Conservation (phyloP, 2,888 invertebrate genomes). For the Eilema caniola region DNA sequence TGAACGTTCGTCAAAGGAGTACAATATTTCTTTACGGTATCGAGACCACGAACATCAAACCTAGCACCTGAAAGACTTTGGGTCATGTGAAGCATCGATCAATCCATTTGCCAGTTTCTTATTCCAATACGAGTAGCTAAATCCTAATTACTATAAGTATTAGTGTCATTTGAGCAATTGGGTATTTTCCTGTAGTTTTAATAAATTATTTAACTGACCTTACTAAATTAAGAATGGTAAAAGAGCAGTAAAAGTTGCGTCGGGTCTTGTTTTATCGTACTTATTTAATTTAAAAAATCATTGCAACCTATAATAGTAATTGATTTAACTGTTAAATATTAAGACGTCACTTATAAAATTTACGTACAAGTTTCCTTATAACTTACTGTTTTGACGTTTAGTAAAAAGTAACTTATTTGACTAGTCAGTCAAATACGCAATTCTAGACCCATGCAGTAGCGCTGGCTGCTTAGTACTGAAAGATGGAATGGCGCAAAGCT, state of each 20-base stretch:
- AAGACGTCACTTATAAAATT: too few relatives aligned
- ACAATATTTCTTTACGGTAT: constrained; percentile 1
- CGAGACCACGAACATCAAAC: background rate
- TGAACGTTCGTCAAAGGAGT: background rate
- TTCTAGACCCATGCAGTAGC: background rate
- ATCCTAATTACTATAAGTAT: background rate
- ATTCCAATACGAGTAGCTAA: background rate
- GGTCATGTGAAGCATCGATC: background rate
- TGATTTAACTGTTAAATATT: too few relatives aligned
- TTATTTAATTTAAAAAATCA: too few relatives aligned
- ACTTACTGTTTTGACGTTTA: too few relatives aligned
- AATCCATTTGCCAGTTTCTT: background rate
- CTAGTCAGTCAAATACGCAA: background rate
- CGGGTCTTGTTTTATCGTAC: too few relatives aligned
- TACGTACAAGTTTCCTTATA: too few relatives aligned
- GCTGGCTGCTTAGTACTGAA: background rate
- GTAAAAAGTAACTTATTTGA: too few relatives aligned
- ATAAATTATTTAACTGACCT: too few relatives aligned
- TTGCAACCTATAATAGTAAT: too few relatives aligned
- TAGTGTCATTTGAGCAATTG: background rate
- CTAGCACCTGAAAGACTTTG: background rate
- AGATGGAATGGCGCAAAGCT: background rate
- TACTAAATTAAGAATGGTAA: too few relatives aligned
- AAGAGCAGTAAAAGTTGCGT: too few relatives aligned
- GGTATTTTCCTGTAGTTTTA: too few relatives aligned